Evolutionary conservation across 2,113 vertebrate species (phyloP).

Genomic region (Pterocles gutturalis): DNA sequence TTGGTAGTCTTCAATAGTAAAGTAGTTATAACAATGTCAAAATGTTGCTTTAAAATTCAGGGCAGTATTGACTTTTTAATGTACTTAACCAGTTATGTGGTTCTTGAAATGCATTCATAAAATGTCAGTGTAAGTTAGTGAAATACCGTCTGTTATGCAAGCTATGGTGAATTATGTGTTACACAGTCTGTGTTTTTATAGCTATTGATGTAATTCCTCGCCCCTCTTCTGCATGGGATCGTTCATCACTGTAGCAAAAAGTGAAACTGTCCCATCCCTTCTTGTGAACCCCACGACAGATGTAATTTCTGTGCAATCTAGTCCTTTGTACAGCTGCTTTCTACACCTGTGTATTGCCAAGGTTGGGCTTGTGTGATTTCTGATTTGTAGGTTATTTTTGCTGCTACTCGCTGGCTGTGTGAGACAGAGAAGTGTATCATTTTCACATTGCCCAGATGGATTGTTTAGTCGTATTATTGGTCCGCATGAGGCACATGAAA

Average conservation of each 20-base stretch:
- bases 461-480: not conserved
- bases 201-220: not conserved
- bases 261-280: accelerated
- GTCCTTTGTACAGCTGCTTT: not conserved
- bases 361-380: not conserved
- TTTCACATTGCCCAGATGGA: not conserved
- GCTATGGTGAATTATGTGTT: accelerated
- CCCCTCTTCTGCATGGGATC: no score
- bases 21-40: not conserved
- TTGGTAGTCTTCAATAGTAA: not conserved
- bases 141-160: not conserved
- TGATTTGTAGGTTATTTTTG: not conserved
- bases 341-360: not conserved
- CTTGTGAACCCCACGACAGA: accelerated
- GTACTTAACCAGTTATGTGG: not conserved
- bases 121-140: not conserved
- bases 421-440: not conserved
- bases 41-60: not conserved
- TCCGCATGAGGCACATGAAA: not conserved
- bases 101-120: not conserved
- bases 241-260: accelerated
- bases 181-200: not conserved
- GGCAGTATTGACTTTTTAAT: not conserved
- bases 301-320: not conserved
- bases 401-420: not conserved